Conservation (phyloP, 2,888 invertebrate species). For the Altica lythri region DNA sequence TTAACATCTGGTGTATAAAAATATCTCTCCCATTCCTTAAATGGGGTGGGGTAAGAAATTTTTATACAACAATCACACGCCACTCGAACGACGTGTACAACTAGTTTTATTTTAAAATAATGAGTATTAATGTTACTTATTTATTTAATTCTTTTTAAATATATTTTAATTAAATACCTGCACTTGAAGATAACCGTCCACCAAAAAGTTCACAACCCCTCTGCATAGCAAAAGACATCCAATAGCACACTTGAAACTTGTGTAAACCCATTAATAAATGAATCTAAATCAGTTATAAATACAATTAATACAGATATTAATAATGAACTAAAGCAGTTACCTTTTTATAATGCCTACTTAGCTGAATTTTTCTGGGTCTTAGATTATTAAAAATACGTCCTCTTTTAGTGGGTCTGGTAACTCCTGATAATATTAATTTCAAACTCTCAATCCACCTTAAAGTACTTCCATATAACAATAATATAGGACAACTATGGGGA, state of each 20-base stretch:
- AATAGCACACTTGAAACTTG: constrained; percentile 87
- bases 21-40: no score
- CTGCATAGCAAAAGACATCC: constrained; percentile 97
- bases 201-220: constrained; percentile 87
- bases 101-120: no score
- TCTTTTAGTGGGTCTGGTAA: constrained; percentile 91
- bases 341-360: constrained; percentile 90
- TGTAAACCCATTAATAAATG: constrained; percentile 86
- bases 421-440: constrained; percentile 87
- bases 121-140: no score
- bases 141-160: no score
- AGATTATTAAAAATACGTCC: constrained; percentile 87
- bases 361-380: constrained; percentile 83
- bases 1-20: no score
- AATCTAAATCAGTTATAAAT: constrained; percentile 20
- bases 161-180: no score
- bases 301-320: no score
- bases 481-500: constrained; percentile 64
- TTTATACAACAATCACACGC: no score
- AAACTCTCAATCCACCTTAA: constrained; percentile 95
- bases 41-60: no score
- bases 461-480: constrained; percentile 90
- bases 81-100: no score
- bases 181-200: constrained; percentile 79
- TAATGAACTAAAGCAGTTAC: no score